Evolutionary conservation across 2,888 invertebrate species (phyloP).

Genomic region (Netelia virgata): DNA sequence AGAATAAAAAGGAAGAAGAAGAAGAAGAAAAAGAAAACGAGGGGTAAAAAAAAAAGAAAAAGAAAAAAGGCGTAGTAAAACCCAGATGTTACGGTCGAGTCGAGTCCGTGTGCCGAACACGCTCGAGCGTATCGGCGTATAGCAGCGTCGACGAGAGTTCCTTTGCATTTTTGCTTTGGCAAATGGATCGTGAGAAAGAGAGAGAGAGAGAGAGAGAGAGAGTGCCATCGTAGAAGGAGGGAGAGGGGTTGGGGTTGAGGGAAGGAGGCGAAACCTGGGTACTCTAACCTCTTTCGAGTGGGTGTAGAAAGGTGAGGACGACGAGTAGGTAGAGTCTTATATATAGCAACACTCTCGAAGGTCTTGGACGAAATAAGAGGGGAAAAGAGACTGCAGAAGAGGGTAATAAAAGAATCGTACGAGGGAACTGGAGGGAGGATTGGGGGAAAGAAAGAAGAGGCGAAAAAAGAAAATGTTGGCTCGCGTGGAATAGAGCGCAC

Average conservation of each 20-base stretch:
- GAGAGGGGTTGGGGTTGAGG: too few species aligned
- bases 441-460: background rate
- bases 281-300: constrained; percentile 11
- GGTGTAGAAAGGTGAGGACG: background rate
- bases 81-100: background rate
- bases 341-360: constrained; percentile 48
- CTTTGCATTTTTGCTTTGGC: constrained; percentile 1
- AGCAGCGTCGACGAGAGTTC: background rate
- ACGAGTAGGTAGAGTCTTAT: background rate
- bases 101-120: background rate
- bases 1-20: too few species aligned
- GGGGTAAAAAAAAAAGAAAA: background rate
- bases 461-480: constrained; percentile 12
- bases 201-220: background rate
- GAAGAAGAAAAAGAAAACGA: background rate
- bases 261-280: background rate
- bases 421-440: background rate
- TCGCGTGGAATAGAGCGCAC: constrained; percentile 44
- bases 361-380: constrained; percentile 51
- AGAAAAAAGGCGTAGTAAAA: background rate
- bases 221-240: background rate
- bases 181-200: too few species aligned
- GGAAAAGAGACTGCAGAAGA: constrained; percentile 12
- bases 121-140: too few species aligned
- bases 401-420: constrained; percentile 41